A percentile compares a stretch with the other conserved stretches of the same genome.
Conservation (phyloP, 2,797 vertebrate species). For the Nyctibius grandis region DNA sequence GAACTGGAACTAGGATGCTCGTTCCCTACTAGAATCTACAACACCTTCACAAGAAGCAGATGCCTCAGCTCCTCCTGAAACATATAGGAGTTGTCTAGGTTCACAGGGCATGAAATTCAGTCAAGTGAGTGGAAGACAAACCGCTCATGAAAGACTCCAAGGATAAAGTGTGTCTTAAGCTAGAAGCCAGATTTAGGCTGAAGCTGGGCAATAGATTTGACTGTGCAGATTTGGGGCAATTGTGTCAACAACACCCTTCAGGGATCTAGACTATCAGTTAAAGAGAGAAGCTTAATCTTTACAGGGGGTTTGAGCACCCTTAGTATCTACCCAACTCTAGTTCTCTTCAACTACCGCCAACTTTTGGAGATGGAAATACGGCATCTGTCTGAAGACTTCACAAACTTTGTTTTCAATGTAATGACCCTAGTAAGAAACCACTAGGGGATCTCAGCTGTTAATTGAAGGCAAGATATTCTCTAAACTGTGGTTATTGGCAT, state of each 20-base stretch:
- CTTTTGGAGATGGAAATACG: neutral
- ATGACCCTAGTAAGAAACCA: neutral
- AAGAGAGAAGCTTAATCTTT: neutral
- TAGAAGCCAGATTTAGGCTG: neutral
- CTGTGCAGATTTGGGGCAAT: neutral
- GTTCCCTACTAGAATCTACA: neutral
- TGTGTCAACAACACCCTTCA: neutral
- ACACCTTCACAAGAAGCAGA: neutral
- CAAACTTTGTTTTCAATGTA: neutral
- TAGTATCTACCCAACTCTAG: neutral
- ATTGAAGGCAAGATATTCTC: neutral
- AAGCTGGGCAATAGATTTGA: neutral
- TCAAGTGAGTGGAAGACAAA: neutral
- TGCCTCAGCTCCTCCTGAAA: neutral
- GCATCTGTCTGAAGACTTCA: neutral
- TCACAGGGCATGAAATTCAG: neutral
- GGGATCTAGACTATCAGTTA: neutral
- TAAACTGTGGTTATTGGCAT: neutral
- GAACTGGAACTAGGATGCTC: neutral
- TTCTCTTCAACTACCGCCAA: neutral
- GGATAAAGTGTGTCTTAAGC: neutral
- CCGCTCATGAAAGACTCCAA: neutral
- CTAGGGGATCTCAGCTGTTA: neutral
- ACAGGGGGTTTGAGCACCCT: neutral
- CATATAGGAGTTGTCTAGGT: accelerated